A percentile compares a stretch with the other conserved stretches of the same genome.
These are phyloP conservation scores for Hemibagrus wyckioides DNA, from an alignment of 2,113 vertebrate species.

Conservation along the genomic window DNA sequence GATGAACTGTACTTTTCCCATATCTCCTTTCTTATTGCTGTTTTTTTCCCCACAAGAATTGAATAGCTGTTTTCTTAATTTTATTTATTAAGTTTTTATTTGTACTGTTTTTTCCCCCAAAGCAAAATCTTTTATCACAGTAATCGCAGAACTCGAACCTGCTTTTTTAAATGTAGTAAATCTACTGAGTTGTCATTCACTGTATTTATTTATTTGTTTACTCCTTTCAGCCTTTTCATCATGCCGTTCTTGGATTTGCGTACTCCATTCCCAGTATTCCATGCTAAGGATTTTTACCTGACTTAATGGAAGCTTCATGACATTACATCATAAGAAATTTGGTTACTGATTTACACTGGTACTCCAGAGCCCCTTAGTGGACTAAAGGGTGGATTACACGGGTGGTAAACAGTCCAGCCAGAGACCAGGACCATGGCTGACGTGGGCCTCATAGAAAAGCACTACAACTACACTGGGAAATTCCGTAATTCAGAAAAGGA, in stretches of 20 bases:
- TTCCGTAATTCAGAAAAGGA: constrained; percentile 74
- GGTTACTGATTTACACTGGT: constrained; percentile 50
- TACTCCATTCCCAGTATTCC: constrained; percentile 42
- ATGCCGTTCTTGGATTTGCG: constrained; percentile 53
- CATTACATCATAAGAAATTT: constrained; percentile 29
- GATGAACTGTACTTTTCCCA: neutral
- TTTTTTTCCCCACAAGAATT: neutral
- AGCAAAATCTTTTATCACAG: neutral
- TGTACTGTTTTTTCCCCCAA: neutral
- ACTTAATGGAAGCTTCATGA: constrained; percentile 55
- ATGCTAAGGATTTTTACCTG: constrained; percentile 57
- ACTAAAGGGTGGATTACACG: constrained; percentile 55
- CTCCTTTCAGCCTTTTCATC: constrained; percentile 44
- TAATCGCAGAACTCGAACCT: neutral
- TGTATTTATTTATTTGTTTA: neutral
- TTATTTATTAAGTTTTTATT: neutral
- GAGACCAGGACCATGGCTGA: constrained; percentile 67
- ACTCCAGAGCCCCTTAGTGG: constrained; percentile 61
- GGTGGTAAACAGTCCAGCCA: constrained; percentile 58
- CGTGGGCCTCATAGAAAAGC: constrained; percentile 82
- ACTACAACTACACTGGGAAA: constrained; percentile 98
- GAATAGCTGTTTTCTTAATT: neutral
- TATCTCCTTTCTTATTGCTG: neutral
- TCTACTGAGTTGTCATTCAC: neutral
- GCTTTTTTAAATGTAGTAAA: neutral